Base-by-base conservation (phyloP, 2,888 invertebrate species). In the Cantharis rufa region DNA sequence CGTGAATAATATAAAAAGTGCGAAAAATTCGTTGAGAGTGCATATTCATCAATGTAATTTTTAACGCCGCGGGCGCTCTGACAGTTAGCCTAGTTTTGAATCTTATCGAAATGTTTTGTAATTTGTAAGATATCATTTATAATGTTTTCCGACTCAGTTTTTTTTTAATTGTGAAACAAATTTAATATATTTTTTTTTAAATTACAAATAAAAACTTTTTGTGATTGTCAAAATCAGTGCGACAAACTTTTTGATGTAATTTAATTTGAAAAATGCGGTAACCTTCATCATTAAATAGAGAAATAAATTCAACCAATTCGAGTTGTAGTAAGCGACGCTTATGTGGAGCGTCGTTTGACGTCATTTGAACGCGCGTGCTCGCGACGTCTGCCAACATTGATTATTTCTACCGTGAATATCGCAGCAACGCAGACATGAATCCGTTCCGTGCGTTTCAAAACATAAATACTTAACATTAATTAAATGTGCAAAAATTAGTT, bases 321-420 rank as follows among this genome's bases (percentile, higher is more conserved):
- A 18, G 62, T 27, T 66, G 15, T 61, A 69, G 27, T 78, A 76
- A 69, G 76, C 73, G 80, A 70, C 78, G 78, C 74, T 74, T 70
- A 70, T 78, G 76, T 70, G 71, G 68, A 83, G 85, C 85, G 86
- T 86, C 84, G 77, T 83, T 82, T 87, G 87, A 87, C 88, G 88
- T 88, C 87, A 88, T 83, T 79, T 78, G 80, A 84, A 84, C 85
- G 87, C 87, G 88, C 87, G 85, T 86, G 87, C 86, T 83, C 86
- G 81, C 81, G 84, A 81, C 83, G 82, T 79, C 82, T 83, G 83
- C 82, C 83, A 84, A 84, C 86, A 87, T 87, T 85, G 87, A 87
- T 87, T 86, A 86, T 85, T 85, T 82, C 84, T 82, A 80, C 82
- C 83, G 82, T 82, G 83, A 83, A 78, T 82, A 78, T 79, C 80